Evolutionary conservation across 2,888 invertebrate genomes (phyloP).

Genomic region (Gastracanthus pulcherrimus): DNA sequence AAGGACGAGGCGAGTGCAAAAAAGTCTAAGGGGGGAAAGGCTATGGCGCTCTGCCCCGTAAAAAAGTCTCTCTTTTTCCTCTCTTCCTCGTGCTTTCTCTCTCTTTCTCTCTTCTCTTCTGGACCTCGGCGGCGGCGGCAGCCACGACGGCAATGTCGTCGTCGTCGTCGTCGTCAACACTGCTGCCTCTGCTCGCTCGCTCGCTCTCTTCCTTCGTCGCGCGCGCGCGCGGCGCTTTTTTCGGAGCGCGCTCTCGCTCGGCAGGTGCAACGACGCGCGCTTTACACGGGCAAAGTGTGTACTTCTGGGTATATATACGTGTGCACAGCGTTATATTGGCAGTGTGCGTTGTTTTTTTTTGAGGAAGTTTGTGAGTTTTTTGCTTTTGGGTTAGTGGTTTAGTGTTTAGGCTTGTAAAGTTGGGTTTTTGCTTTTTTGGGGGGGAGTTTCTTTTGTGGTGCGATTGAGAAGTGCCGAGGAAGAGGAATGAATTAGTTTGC

Average conservation of each 20-base stretch:
- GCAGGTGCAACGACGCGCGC: slow-evolving; percentile 9
- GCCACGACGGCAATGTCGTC: not conserved
- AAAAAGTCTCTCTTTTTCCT: not conserved
- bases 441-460: too few species aligned
- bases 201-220: too few species aligned
- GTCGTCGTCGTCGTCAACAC: not conserved
- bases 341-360: not conserved
- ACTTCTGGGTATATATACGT: not conserved
- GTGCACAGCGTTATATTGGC: not conserved
- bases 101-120: slow-evolving; percentile 27
- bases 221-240: not conserved
- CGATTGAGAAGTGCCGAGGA: not conserved
- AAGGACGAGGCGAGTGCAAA: slow-evolving; percentile 6
- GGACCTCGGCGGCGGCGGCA: slow-evolving; percentile 9
- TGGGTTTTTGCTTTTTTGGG: too few species aligned
- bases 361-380: too few species aligned
- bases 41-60: not conserved
- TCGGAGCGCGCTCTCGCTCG: not conserved
- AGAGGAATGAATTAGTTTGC: not conserved
- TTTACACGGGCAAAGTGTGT: too few species aligned
- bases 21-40: slow-evolving; percentile 10
- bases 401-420: too few species aligned
- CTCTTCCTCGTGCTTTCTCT: slow-evolving; percentile 23
- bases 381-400: too few species aligned
- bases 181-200: too few species aligned